Evolutionary conservation across 2,888 invertebrate species (phyloP).

Genomic region (Neuroscelio doddi): DNA sequence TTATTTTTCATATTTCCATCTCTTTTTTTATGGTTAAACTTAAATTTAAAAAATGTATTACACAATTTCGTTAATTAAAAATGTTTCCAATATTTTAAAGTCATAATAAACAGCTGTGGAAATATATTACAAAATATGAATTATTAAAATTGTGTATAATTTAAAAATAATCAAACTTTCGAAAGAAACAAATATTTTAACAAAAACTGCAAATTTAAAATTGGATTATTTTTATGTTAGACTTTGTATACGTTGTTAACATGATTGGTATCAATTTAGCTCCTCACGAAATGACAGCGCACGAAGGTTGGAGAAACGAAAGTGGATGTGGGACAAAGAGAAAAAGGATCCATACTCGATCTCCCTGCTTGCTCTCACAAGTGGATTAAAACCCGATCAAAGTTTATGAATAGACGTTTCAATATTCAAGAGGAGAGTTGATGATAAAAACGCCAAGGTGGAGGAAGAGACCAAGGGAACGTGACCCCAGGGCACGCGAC

Average conservation of each 20-base stretch:
- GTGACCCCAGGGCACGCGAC: slow-evolving; percentile 37
- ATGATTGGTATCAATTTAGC: slow-evolving; percentile 31
- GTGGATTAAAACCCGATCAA: slow-evolving; percentile 69
- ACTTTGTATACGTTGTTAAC: slow-evolving; percentile 24
- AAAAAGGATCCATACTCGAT: slow-evolving; percentile 26
- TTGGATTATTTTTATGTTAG: slow-evolving; percentile 7
- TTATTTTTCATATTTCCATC: too few relatives aligned
- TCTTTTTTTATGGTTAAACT: too few relatives aligned
- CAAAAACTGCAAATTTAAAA: slow-evolving; percentile 3
- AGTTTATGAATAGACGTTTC: slow-evolving; percentile 66
- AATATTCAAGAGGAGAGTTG: slow-evolving; percentile 54
- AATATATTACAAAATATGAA: too few relatives aligned
- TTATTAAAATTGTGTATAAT: too few relatives aligned
- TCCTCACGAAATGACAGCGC: slow-evolving; percentile 26
- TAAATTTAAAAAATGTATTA: too few relatives aligned
- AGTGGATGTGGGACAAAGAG: slow-evolving; percentile 30
- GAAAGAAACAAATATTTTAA: not conserved
- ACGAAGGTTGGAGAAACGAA: slow-evolving; percentile 23
- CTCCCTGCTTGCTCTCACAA: slow-evolving; percentile 36
- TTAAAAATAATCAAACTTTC: too few relatives aligned
- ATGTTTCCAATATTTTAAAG: too few relatives aligned
- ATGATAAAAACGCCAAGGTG: slow-evolving; percentile 26
- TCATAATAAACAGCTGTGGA: too few relatives aligned
- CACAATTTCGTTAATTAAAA: too few relatives aligned
- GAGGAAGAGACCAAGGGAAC: slow-evolving; percentile 33